Evolutionary conservation across 2,888 invertebrate species (phyloP), one percentile per base, ranked within the genome.

Genomic region (Elysia crispata): DNA sequence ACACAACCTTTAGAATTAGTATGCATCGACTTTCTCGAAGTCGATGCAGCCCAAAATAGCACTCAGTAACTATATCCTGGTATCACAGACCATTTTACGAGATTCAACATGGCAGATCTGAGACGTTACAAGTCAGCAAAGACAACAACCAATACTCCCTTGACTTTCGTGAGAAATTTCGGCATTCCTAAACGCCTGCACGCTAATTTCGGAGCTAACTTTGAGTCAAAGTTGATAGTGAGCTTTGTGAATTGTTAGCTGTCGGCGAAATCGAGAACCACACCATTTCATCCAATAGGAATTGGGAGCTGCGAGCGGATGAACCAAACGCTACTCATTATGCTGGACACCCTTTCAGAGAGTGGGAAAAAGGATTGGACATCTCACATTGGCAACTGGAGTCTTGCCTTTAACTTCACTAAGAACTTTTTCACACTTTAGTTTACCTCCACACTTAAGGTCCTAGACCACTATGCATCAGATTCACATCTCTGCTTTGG

Each of bases 221-320:
- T 82, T 75, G 81, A 81, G 33, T 62, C 77, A 25, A 18, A 73
- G 0, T 23, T 84, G 15, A 80, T 84, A 50, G 60, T 74, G n/a
- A n/a, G n/a, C n/a, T n/a, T n/a, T n/a, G n/a, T n/a, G n/a, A n/a
- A n/a, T n/a, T n/a, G n/a, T n/a, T n/a, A n/a, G n/a, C n/a, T n/a
- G n/a, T n/a, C n/a, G 28, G 62, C 75, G n/a, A 84, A 83, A 72
- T 76, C 76, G 0, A 57, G 81, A 18, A 83, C 85, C 0, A 80
- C 82, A 57, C 78, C 80, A 25, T 84, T 83, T 31, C 85, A 85
- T 76, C 84, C 83, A 0, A 76, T 76, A 57, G 84, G 85, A 5
- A 85, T 83, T 79, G 85, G 83, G 1, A 64, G 74, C 28, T 64
- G 77, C 25, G 82, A 85, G 64, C 60, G 81, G 28, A 83, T 77